Evolutionary conservation across 1,140 invertebrate species (phyloP).

Genomic region (Drosophila hydei): DNA sequence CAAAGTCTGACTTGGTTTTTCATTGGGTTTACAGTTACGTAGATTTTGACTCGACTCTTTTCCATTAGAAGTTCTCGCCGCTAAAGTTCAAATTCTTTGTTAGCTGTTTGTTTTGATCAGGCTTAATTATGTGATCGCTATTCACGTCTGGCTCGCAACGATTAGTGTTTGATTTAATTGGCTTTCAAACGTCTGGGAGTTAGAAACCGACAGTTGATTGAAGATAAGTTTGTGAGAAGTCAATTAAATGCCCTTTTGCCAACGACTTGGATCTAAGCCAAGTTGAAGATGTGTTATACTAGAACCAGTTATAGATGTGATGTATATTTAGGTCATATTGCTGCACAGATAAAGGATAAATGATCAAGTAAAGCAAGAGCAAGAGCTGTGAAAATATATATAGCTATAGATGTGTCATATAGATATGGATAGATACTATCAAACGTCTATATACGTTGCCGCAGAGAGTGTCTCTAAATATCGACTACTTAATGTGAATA

Average conservation of each 20-base stretch:
- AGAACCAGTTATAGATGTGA: too few species aligned
- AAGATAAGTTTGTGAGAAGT: neutral
- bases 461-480: too few species aligned
- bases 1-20: slow-evolving; percentile 61
- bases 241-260: neutral
- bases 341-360: too few species aligned
- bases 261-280: neutral
- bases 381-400: too few species aligned
- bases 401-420: too few species aligned
- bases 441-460: too few species aligned
- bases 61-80: slow-evolving; percentile 43
- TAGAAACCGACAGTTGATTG: neutral
- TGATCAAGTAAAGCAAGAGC: too few species aligned
- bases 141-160: slow-evolving; percentile 1
- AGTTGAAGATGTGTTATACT: too few species aligned
- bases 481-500: too few species aligned
- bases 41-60: slow-evolving; percentile 32
- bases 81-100: slow-evolving; percentile 1
- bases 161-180: slow-evolving; percentile 41
- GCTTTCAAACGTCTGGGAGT: slow-evolving; percentile 5
- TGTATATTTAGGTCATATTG: too few species aligned
- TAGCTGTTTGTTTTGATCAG: slow-evolving; percentile 23
- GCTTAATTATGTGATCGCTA: slow-evolving; percentile 20
- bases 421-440: too few species aligned
- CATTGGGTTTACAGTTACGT: slow-evolving; percentile 50